These are phyloP conservation scores for Rhingia rostrata DNA, from an alignment of 2,888 invertebrate species.

Conservation along the genomic window DNA sequence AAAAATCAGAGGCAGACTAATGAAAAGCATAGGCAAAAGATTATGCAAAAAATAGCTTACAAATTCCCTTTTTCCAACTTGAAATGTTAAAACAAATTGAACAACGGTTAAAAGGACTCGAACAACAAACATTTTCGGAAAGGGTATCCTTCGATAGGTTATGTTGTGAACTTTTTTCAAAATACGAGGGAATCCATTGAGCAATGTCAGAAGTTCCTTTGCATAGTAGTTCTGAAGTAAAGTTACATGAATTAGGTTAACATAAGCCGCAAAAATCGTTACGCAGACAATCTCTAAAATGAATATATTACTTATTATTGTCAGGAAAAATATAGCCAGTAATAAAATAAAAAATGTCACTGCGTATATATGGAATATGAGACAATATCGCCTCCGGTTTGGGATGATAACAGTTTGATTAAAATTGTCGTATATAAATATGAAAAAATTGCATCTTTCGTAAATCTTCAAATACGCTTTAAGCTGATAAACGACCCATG, in stretches of 20 bases:
- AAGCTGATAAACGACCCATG: constrained; percentile 1
- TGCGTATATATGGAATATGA: not conserved
- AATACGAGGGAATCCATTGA: constrained; percentile 8
- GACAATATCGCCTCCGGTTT: not conserved
- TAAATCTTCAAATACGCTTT: constrained; percentile 4
- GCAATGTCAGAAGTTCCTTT: not conserved
- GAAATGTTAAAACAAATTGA: constrained; percentile 2
- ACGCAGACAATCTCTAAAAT: not conserved
- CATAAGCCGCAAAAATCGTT: not conserved
- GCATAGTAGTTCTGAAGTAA: not conserved
- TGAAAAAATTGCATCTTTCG: not conserved
- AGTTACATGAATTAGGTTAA: not conserved
- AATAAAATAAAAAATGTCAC: not conserved
- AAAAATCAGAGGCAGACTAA: constrained; percentile 8
- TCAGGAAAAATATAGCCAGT: too few species aligned
- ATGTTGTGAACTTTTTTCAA: not conserved
- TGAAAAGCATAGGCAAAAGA: too few species aligned
- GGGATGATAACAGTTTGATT: not conserved
- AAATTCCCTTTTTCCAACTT: not conserved
- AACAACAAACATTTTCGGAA: constrained; percentile 3
- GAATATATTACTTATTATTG: not conserved
- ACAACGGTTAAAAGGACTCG: not conserved
- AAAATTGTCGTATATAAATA: not conserved
- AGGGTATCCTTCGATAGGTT: constrained; percentile 1
- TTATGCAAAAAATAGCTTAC: not conserved